Evolutionary conservation across 1,140 invertebrate species (phyloP).

Genomic region (Macrostomum lignano): DNA sequence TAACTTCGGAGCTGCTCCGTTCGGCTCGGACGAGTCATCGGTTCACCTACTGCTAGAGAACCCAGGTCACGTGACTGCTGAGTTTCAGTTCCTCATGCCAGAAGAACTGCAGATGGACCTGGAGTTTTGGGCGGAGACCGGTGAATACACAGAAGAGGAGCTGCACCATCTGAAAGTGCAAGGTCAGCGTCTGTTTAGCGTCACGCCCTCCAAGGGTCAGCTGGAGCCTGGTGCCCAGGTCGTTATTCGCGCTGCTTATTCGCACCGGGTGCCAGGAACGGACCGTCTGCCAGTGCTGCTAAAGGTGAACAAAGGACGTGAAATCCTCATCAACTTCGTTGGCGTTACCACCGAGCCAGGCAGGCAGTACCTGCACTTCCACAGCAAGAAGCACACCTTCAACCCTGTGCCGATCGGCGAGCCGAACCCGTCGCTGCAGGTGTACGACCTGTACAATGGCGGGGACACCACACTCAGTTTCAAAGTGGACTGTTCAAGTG

Average conservation of each 20-base stretch:
- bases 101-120: slow-evolving; percentile 21
- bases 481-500: too few relatives aligned
- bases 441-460: slow-evolving; percentile 27
- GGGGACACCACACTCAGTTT: slow-evolving; percentile 19
- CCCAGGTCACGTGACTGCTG: slow-evolving; percentile 16
- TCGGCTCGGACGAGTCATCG: slow-evolving; percentile 17
- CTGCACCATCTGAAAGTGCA: slow-evolving; percentile 27
- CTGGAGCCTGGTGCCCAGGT: slow-evolving; percentile 17
- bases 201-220: slow-evolving; percentile 19
- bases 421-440: slow-evolving; percentile 19
- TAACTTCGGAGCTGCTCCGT: slow-evolving; percentile 24
- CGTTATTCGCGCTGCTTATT: slow-evolving; percentile 19
- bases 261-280: slow-evolving; percentile 21
- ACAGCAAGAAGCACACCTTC: slow-evolving; percentile 21
- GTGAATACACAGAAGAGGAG: slow-evolving; percentile 24
- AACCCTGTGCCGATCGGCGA: slow-evolving; percentile 22
- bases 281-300: slow-evolving; percentile 23
- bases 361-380: slow-evolving; percentile 22
- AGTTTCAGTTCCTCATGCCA: slow-evolving; percentile 25
- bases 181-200: slow-evolving; percentile 24
- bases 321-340: slow-evolving; percentile 18
- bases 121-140: slow-evolving; percentile 26
- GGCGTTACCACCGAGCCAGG: slow-evolving; percentile 22
- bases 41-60: slow-evolving; percentile 24
- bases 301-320: slow-evolving; percentile 19